phyloP scores from a whole-genome alignment of 2,888 invertebrate species.

The Thysanoteuthis rhombus region DNA sequence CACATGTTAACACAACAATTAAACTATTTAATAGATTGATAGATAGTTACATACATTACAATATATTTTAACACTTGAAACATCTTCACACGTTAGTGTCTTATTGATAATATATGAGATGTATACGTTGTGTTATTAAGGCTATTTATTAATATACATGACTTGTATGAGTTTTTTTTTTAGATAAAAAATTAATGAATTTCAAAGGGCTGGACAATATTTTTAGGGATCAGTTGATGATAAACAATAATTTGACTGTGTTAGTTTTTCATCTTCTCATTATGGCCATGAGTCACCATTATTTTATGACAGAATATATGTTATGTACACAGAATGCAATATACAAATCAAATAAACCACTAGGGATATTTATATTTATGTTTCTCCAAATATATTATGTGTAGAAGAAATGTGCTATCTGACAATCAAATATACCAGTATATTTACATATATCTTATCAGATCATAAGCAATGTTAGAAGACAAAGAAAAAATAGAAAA shows the following conservation, averaged over 20 bases:
- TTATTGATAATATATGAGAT: neutral
- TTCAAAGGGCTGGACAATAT: neutral
- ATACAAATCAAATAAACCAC: neutral
- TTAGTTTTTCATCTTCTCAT: neutral
- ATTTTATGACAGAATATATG: neutral
- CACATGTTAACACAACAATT: neutral
- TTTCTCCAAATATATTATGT: neutral
- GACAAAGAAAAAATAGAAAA: neutral
- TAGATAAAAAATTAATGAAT: neutral
- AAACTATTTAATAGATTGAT: neutral
- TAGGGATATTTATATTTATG: neutral
- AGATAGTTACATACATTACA: neutral
- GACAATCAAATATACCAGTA: neutral
- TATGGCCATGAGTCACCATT: neutral
- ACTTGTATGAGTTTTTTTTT: neutral
- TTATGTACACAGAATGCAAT: neutral
- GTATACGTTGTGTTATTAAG: neutral
- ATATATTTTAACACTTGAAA: neutral
- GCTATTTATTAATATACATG: neutral
- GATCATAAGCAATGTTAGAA: neutral
- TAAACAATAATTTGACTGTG: neutral
- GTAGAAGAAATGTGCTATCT: neutral
- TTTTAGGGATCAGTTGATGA: neutral
- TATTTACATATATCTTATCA: neutral
- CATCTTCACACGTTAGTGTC: neutral